phyloP scores from a whole-genome alignment of 2,888 invertebrate species.

The Steinernema hermaphroditum region DNA sequence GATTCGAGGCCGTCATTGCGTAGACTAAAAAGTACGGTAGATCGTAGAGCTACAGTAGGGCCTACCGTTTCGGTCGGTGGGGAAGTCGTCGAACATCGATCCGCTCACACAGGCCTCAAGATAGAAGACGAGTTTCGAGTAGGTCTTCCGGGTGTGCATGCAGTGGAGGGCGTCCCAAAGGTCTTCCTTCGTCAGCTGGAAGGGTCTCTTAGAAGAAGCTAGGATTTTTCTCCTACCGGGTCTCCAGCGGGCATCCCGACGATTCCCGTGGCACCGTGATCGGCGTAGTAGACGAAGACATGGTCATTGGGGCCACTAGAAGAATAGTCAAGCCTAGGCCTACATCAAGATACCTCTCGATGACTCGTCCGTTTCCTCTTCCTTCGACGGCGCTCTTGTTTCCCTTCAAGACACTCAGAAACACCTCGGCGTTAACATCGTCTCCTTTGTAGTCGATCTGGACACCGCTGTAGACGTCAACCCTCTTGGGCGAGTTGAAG shows the following conservation, averaged over 20 bases:
- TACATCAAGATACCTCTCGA: conserved; percentile 69
- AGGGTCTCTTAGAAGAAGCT: conserved; percentile 44
- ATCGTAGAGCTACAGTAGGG: conserved; percentile 69
- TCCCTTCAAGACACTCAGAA: conserved; percentile 72
- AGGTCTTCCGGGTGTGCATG: conserved; percentile 68
- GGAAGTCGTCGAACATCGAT: conserved; percentile 70
- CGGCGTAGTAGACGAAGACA: conserved; percentile 73
- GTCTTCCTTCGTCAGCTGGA: conserved; percentile 3
- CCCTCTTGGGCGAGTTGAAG: conserved; percentile 72
- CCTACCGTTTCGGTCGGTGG: conserved; percentile 37
- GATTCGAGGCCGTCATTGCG: conserved; percentile 72
- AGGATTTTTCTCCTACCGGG: neutral
- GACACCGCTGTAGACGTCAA: conserved; percentile 72
- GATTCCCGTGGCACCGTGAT: conserved; percentile 72
- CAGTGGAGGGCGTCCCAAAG: conserved; percentile 64
- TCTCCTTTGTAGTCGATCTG: conserved; percentile 71
- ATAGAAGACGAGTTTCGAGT: conserved; percentile 71
- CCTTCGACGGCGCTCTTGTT: conserved; percentile 69
- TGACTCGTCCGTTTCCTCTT: conserved; percentile 70
- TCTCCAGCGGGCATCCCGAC: conserved; percentile 69
- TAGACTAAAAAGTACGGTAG: conserved; percentile 69
- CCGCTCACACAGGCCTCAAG: conserved; percentile 73
- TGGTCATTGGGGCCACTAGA: conserved; percentile 70
- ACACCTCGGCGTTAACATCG: conserved; percentile 72
- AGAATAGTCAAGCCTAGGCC: too few relatives aligned